These are phyloP conservation scores for Ichneumoninae sp. DNA, from an alignment of 2,888 invertebrate genomes.

Conservation along the genomic window DNA sequence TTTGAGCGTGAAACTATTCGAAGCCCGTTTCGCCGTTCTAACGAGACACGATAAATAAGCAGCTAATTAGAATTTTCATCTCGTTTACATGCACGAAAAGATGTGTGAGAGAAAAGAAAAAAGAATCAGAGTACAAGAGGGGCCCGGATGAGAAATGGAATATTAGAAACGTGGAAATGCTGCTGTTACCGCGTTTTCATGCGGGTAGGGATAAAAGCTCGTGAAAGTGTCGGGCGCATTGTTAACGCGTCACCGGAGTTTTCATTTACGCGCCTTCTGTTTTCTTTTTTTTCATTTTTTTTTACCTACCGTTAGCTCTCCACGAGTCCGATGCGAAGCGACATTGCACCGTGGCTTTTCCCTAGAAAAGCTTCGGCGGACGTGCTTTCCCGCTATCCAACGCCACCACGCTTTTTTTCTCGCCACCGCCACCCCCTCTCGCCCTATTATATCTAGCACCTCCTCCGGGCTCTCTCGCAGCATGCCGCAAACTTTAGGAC, in stretches of 20 bases:
- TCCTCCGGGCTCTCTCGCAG: slow-evolving; percentile 1
- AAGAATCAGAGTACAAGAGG: background rate
- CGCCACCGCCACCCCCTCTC: slow-evolving; percentile 15
- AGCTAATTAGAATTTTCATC: slow-evolving; percentile 16
- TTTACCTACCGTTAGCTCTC: slow-evolving; percentile 30
- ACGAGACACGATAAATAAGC: background rate
- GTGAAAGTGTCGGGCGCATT: slow-evolving; percentile 58
- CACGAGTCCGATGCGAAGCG: slow-evolving; percentile 38
- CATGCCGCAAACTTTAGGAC: slow-evolving; percentile 53
- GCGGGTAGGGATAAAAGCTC: slow-evolving; percentile 48
- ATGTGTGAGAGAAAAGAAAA: background rate
- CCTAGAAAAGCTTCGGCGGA: slow-evolving; percentile 48
- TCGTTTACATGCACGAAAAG: background rate
- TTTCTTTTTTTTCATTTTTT: slow-evolving; percentile 59
- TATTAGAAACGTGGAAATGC: slow-evolving; percentile 29
- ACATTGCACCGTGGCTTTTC: slow-evolving; percentile 35
- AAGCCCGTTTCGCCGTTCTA: background rate
- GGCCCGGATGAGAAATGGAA: slow-evolving; percentile 14
- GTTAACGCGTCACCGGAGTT: slow-evolving; percentile 64
- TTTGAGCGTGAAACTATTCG: background rate
- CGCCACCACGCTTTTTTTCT: slow-evolving; percentile 1
- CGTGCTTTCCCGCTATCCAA: slow-evolving; percentile 40
- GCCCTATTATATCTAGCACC: slow-evolving; percentile 1
- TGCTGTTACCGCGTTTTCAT: background rate
- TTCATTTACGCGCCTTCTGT: slow-evolving; percentile 48